These are phyloP conservation scores for Manis pentadactyla DNA, from an alignment of 2,797 vertebrate species.

Conservation along the genomic window DNA sequence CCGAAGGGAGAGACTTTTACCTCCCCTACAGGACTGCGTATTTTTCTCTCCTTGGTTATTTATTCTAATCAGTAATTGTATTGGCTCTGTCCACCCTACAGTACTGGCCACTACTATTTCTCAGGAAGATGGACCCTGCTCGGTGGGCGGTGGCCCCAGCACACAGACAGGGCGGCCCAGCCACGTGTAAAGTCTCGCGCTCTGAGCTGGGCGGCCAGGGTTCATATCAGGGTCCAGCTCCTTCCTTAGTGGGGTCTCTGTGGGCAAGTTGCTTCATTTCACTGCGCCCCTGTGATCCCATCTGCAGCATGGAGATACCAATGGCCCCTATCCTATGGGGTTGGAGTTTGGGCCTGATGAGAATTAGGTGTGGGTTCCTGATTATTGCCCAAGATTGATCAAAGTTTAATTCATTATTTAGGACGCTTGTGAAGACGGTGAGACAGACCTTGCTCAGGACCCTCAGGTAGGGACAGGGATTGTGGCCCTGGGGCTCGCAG, in stretches of 20 bases:
- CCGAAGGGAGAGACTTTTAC: no score
- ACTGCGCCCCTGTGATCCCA: background rate
- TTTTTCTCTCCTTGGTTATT: background rate
- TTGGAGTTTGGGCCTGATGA: no score
- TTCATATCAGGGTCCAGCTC: fast-evolving
- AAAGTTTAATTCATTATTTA: background rate
- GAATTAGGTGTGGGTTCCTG: fast-evolving
- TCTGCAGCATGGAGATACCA: background rate
- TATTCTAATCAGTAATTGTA: background rate
- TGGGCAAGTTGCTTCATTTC: fast-evolving
- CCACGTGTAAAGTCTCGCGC: background rate
- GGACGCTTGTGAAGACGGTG: background rate
- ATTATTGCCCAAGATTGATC: background rate
- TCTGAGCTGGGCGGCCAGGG: background rate
- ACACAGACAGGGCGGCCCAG: fast-evolving
- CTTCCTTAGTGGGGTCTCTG: fast-evolving
- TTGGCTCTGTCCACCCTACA: no score
- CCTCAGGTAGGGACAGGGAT: no score
- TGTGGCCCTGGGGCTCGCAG: background rate
- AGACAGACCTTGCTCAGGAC: background rate
- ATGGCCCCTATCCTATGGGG: fast-evolving
- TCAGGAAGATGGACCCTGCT: background rate
- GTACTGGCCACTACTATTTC: fast-evolving
- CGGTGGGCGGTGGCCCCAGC: fast-evolving
- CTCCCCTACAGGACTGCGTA: background rate